Conservation (phyloP, 1,140 invertebrate species). For the Probaryconus sp. region DNA sequence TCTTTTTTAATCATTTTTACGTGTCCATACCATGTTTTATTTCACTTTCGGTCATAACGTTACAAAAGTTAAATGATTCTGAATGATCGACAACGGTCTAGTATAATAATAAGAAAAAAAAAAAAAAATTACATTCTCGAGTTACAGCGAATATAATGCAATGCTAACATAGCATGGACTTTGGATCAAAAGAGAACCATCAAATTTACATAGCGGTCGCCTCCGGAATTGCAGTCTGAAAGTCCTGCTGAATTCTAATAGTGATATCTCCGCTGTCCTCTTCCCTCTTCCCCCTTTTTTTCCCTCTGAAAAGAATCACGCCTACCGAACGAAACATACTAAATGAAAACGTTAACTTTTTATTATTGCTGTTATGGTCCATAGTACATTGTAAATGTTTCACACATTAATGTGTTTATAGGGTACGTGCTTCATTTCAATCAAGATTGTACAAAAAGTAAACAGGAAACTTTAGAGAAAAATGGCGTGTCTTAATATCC, state of each 20-base stretch:
- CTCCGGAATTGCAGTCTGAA: constrained; percentile 63
- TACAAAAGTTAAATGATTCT: neutral
- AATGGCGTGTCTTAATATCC: too few relatives aligned
- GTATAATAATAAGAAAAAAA: constrained; percentile 4
- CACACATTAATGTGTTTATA: constrained; percentile 52
- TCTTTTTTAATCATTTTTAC: neutral
- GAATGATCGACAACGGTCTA: neutral
- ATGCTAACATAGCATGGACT: constrained; percentile 21
- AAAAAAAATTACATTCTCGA: constrained; percentile 13
- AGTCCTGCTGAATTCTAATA: constrained; percentile 68
- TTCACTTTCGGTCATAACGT: too few relatives aligned
- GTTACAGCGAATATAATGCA: constrained; percentile 35
- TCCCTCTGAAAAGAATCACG: constrained; percentile 42
- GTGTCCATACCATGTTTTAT: neutral
- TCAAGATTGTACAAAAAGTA: constrained; percentile 13
- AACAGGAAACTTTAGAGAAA: too few relatives aligned
- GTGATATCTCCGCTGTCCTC: constrained; percentile 30
- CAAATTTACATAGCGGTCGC: constrained; percentile 71
- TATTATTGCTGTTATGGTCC: constrained; percentile 11
- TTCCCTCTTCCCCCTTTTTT: constrained; percentile 4
- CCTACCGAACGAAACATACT: constrained; percentile 7
- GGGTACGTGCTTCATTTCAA: constrained; percentile 30
- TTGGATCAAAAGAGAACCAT: constrained; percentile 56
- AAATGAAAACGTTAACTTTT: constrained; percentile 44
- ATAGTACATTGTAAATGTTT: constrained; percentile 44